A percentile compares a stretch with the other conserved stretches of the same genome.
These are phyloP conservation scores for Pyrrhosoma nymphula DNA, from an alignment of 2,888 invertebrate species.

Conservation along the genomic window DNA sequence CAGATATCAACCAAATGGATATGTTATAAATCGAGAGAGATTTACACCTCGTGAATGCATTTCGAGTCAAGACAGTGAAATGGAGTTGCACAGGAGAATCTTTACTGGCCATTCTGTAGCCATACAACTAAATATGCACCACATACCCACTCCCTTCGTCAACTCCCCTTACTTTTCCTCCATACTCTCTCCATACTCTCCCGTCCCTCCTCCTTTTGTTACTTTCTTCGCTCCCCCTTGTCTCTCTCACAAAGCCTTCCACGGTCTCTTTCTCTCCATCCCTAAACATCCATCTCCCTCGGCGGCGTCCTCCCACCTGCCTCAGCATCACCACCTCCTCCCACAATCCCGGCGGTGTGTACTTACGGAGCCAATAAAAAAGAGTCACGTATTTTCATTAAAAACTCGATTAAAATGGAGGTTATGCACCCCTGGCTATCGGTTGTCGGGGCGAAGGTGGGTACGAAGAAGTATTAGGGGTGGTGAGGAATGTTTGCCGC, in stretches of 20 bases:
- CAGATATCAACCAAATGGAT: too few relatives aligned
- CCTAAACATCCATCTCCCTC: slow-evolving; percentile 14
- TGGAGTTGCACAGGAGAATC: too few relatives aligned
- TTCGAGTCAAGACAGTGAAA: too few relatives aligned
- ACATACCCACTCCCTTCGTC: background rate
- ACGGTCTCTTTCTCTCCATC: background rate
- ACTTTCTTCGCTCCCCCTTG: background rate
- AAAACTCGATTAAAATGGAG: slow-evolving; percentile 64
- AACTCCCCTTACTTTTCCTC: background rate
- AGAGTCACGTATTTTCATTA: slow-evolving; percentile 63
- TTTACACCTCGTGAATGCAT: too few relatives aligned
- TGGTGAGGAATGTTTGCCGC: slow-evolving; percentile 1
- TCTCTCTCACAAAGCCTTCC: background rate
- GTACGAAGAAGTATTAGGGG: background rate
- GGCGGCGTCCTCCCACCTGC: background rate
- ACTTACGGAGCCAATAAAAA: slow-evolving; percentile 51
- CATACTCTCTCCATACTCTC: background rate
- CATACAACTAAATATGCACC: too few relatives aligned
- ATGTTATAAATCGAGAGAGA: too few relatives aligned
- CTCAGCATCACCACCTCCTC: background rate
- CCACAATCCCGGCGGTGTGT: background rate
- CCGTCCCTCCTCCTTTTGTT: background rate
- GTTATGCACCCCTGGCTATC: slow-evolving; percentile 34
- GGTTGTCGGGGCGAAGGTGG: background rate
- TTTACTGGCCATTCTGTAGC: too few relatives aligned